A percentile compares a stretch with the other conserved stretches of the same genome.
These are phyloP conservation scores for Cataglyphis livida DNA, from an alignment of 2,888 invertebrate genomes.

Conservation along the genomic window DNA sequence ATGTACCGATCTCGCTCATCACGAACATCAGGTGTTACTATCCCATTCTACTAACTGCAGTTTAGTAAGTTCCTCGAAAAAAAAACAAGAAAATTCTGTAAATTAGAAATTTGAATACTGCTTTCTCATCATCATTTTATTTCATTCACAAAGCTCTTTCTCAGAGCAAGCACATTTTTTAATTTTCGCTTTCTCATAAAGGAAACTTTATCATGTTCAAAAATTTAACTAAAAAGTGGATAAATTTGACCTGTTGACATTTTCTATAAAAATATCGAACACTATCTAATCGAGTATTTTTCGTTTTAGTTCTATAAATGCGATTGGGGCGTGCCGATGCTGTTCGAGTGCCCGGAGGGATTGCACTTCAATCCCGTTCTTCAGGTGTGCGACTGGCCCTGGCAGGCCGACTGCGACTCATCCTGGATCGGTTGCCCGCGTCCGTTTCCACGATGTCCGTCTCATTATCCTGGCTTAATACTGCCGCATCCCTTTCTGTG, in stretches of 20 bases:
- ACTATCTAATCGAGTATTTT: neutral
- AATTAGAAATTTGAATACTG: no score
- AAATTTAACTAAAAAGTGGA: no score
- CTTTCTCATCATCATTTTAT: no score
- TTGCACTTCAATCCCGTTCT: slow-evolving; percentile 67
- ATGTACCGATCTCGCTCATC: neutral
- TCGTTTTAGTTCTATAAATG: slow-evolving; percentile 36
- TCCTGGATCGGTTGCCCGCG: slow-evolving; percentile 15
- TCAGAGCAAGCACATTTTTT: no score
- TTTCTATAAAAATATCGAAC: neutral
- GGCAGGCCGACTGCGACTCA: slow-evolving; percentile 53
- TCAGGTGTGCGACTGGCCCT: slow-evolving; percentile 69
- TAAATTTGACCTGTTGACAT: no score
- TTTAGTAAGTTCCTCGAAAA: slow-evolving; percentile 18
- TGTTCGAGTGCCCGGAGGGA: slow-evolving; percentile 42
- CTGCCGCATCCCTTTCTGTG: slow-evolving; percentile 30
- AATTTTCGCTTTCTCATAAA: no score
- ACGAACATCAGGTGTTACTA: neutral
- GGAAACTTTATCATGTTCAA: no score
- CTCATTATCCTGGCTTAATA: neutral
- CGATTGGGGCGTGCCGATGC: slow-evolving; percentile 22
- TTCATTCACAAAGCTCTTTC: no score
- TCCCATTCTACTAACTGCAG: slow-evolving; percentile 32
- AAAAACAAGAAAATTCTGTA: neutral
- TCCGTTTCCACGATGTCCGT: slow-evolving; percentile 6